A percentile compares a stretch with the other conserved stretches of the same genome.
Evolutionary conservation across 2,888 invertebrate species (phyloP).

Genomic region (Gandaritis pyraliata): DNA sequence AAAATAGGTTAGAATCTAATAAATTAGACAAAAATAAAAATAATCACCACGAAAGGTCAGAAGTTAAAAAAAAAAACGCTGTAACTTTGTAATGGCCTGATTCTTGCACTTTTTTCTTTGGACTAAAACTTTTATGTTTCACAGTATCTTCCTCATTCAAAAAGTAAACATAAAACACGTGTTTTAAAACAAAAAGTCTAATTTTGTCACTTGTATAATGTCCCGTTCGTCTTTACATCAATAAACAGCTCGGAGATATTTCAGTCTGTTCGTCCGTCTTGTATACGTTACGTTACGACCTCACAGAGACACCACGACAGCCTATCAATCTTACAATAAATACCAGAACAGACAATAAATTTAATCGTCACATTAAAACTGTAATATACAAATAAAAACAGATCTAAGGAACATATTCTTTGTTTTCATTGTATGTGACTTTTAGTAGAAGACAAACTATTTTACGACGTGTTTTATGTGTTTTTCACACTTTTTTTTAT

Average conservation of each 20-base stretch:
- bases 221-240: constrained; percentile 65
- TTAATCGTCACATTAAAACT: constrained; percentile 47
- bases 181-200: constrained; percentile 60
- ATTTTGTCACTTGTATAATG: constrained; percentile 69
- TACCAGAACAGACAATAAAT: constrained; percentile 61
- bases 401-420: constrained; percentile 47
- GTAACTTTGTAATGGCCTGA: too few relatives aligned
- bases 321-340: constrained; percentile 81
- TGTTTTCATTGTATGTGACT: constrained; percentile 67
- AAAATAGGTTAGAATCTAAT: too few relatives aligned
- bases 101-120: too few relatives aligned
- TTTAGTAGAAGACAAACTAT: constrained; percentile 73
- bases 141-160: constrained; percentile 34
- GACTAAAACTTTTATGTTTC: constrained; percentile 13
- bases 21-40: too few relatives aligned
- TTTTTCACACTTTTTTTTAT: constrained; percentile 73
- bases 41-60: too few relatives aligned
- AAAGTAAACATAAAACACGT: constrained; percentile 52
- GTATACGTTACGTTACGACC: constrained; percentile 64
- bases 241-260: constrained; percentile 77
- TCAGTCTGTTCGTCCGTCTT: constrained; percentile 61
- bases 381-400: constrained; percentile 45
- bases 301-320: constrained; percentile 77
- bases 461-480: constrained; percentile 69
- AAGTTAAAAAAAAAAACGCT: too few relatives aligned